These are phyloP conservation scores for Haliclona indistincta DNA, from an alignment of 37 sponge, comb jelly and placozoan species.

Conservation along the genomic window DNA sequence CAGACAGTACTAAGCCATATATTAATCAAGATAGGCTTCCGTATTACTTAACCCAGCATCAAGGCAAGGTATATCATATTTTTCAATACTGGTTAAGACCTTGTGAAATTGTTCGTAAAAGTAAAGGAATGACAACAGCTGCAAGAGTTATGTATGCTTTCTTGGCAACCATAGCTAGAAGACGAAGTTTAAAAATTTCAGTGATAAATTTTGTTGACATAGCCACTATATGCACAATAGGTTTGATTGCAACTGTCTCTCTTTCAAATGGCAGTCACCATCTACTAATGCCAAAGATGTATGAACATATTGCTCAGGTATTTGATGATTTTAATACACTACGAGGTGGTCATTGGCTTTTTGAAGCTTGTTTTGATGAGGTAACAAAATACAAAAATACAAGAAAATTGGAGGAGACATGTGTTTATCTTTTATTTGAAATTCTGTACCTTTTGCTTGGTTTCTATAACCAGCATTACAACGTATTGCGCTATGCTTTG, in stretches of 20 bases:
- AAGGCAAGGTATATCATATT: constrained; percentile 17
- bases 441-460: too few relatives aligned
- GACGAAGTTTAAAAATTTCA: background rate
- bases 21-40: too few relatives aligned
- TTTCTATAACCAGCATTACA: too few relatives aligned
- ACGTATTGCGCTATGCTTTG: too few relatives aligned
- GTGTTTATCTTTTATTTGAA: too few relatives aligned
- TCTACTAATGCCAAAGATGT: constrained; percentile 37
- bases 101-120: constrained; percentile 17
- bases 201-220: constrained; percentile 36
- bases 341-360: too few relatives aligned
- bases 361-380: too few relatives aligned
- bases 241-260: constrained; percentile 28
- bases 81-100: constrained; percentile 38
- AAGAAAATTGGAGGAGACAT: too few relatives aligned
- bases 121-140: constrained; percentile 11
- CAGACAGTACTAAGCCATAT: too few relatives aligned
- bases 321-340: constrained; percentile 51
- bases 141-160: constrained; percentile 24
- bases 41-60: too few relatives aligned
- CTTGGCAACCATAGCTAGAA: constrained; percentile 21
- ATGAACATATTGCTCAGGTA: constrained; percentile 39
- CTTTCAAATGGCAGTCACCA: background rate
- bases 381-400: too few relatives aligned
- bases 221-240: constrained; percentile 23